These are phyloP conservation scores for Elgaria multicarinata DNA, from an alignment of 2,113 vertebrate genomes.

Conservation along the genomic window DNA sequence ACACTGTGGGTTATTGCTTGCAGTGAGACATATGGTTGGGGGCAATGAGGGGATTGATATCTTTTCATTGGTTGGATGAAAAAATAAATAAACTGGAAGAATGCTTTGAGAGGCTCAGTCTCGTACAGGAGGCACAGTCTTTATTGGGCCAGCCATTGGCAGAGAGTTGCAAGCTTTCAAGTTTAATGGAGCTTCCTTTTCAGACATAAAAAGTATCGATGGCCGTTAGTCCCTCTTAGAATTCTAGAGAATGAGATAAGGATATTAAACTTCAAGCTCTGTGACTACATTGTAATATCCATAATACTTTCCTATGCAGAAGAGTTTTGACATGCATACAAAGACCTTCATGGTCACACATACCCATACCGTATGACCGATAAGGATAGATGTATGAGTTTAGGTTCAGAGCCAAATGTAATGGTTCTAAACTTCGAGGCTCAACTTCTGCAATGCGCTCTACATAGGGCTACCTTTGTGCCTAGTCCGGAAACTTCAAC, in stretches of 20 bases:
- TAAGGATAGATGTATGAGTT: background rate
- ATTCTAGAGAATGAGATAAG: slow-evolving; percentile 42
- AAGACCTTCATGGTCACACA: too few species aligned
- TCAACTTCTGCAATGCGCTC: too few species aligned
- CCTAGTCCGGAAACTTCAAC: too few species aligned
- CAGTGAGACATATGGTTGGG: slow-evolving; percentile 38
- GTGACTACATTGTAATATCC: background rate
- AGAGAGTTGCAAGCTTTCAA: background rate
- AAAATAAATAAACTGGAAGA: slow-evolving; percentile 14
- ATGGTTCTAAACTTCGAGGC: too few species aligned
- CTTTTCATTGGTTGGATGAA: slow-evolving; percentile 25
- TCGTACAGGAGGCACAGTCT: slow-evolving; percentile 13
- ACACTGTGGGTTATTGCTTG: slow-evolving; percentile 48
- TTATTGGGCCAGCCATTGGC: background rate
- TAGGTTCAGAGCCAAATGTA: background rate
- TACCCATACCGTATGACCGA: too few species aligned
- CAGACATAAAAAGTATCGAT: background rate
- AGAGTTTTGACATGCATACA: background rate
- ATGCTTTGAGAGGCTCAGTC: slow-evolving; percentile 39
- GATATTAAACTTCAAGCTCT: slow-evolving; percentile 43
- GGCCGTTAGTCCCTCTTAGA: background rate
- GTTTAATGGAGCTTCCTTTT: slow-evolving; percentile 6
- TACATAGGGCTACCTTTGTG: too few species aligned
- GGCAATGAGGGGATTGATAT: slow-evolving; percentile 36
- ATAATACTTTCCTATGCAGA: background rate